Conservation (phyloP, 2,113 vertebrate species). For the Notarius lentiginosus region DNA sequence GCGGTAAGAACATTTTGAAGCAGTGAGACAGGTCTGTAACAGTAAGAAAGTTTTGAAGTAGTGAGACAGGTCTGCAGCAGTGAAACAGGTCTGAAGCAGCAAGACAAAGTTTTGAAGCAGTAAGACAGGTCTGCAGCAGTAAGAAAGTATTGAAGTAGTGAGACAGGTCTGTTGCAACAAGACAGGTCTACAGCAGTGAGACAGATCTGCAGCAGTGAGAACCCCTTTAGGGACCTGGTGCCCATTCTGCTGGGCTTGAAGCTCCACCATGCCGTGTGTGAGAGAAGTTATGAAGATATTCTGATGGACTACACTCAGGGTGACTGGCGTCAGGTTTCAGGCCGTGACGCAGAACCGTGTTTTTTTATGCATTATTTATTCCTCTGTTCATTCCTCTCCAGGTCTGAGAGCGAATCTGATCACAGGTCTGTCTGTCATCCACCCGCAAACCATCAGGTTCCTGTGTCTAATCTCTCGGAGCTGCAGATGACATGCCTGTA, state of each 20-base stretch:
- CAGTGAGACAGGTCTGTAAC: background rate
- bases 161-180: background rate
- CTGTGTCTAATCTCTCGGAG: background rate
- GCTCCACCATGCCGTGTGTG: background rate
- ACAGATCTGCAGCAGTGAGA: background rate
- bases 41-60: no score
- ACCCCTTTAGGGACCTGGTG: background rate
- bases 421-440: background rate
- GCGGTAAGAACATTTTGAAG: no score
- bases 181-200: background rate
- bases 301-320: background rate
- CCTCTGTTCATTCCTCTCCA: background rate
- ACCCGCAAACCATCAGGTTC: background rate
- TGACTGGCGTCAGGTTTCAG: background rate
- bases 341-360: background rate
- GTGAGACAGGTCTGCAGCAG: background rate
- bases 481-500: background rate
- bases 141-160: background rate
- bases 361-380: background rate
- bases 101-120: background rate
- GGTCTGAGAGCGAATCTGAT: background rate
- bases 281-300: background rate
- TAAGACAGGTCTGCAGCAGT: background rate
- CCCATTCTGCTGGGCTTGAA: background rate
- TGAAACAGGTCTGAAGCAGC: background rate